Base-by-base conservation (phyloP, 2,888 invertebrate genomes). In the Meandrusa payeni region DNA sequence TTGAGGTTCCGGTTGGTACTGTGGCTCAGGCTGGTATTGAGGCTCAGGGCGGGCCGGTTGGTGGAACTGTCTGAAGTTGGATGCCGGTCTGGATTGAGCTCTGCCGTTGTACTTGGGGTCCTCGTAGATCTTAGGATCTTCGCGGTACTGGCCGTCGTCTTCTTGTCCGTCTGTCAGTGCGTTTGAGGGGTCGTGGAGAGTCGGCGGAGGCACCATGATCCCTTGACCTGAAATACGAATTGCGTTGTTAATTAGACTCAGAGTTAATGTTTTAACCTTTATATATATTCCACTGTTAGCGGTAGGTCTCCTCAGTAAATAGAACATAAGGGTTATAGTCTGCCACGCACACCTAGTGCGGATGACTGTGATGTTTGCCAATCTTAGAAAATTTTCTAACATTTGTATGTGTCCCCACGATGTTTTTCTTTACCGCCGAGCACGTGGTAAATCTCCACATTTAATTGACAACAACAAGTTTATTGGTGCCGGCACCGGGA, bases 131-230 rank as follows among this genome's bases (percentile, higher is more conserved):
- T 90, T 90, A 0, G 95, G 95, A 69, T 95, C 95, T 67, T 95
- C 95, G 29, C 94, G 89, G 76, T 95, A 95, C 61, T 95, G 95
- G 0, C 95, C 95, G 64, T 95, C 95, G 63, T 95, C 95, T 61
- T 94, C 91, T 64, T 93, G 92, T 48, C 91, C 90, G 24, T 91
- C 91, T 3, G 88, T 88, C 19, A 88, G 66, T 0, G 88, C 82
- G 63, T 90, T 89, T 22, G 80, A 70, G 0, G 82, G 79, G 48
- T 89, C 89, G 65, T 88, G 89, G 10, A 93, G 62, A 0, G 94
- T 93, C 2, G 95, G 94, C n/a, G 95, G 95, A 0, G 95, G 93
- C 1, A 95, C 95, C 77, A 93, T 94, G 63, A 96, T 95, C 42
- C 90, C 90, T 10, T 80, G 70, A 42, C 91, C 91, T 90, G 69